phyloP scores from a whole-genome alignment of 2,797 vertebrate species.

The Paratrypauchen microcephalus region DNA sequence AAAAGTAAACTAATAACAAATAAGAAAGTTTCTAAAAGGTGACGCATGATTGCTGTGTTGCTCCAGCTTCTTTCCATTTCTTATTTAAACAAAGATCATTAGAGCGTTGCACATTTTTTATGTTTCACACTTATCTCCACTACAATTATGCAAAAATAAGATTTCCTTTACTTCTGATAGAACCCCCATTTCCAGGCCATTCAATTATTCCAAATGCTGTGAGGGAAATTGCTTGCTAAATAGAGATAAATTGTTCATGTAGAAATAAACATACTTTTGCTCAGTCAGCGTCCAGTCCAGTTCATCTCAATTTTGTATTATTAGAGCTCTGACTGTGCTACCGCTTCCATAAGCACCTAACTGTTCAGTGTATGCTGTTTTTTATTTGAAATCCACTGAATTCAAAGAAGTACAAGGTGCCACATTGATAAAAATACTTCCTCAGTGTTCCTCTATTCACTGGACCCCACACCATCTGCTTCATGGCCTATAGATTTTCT shows the following conservation, averaged over 20 bases:
- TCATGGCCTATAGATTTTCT: constrained; percentile 60
- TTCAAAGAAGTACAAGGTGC: constrained; percentile 26
- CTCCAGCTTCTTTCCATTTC: neutral
- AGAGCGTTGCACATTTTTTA: constrained; percentile 10
- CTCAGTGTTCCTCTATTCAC: constrained; percentile 55
- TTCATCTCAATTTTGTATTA: constrained; percentile 16
- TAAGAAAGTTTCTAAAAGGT: neutral
- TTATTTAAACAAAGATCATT: constrained; percentile 11
- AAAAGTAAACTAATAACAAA: neutral
- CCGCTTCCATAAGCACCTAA: constrained; percentile 20
- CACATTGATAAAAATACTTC: constrained; percentile 53
- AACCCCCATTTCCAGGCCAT: neutral
- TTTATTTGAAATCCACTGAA: constrained; percentile 40
- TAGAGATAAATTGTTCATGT: constrained; percentile 22
- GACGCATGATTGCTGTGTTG: neutral
- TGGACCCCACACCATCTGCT: constrained; percentile 41
- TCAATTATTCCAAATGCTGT: constrained; percentile 14
- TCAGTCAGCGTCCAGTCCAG: constrained; percentile 13
- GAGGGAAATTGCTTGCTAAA: constrained; percentile 11
- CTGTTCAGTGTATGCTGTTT: constrained; percentile 15
- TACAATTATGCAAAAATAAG: constrained; percentile 1
- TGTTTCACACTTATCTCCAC: constrained; percentile 7
- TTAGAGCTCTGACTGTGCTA: constrained; percentile 17
- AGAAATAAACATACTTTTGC: constrained; percentile 10
- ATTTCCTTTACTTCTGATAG: constrained; percentile 5